Evolutionary conservation across 2,113 vertebrate species (phyloP), one percentile per base, ranked within the genome.

Genomic region (Albula goreensis): DNA sequence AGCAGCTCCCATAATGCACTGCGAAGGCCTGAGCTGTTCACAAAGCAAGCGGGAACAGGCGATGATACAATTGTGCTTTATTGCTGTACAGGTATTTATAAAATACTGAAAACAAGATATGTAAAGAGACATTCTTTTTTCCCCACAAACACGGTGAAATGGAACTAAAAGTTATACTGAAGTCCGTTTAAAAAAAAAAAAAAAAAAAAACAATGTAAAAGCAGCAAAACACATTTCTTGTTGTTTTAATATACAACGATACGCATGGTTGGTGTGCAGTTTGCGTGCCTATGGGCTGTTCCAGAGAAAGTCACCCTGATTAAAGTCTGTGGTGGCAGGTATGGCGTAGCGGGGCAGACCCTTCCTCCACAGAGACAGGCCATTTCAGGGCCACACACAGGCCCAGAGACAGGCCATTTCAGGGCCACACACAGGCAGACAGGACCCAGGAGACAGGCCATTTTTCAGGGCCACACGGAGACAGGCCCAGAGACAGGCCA

Each of bases 11-110:
- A 19, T 53, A 53, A 53, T 48, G 11, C 53, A 22, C 11, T 15
- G 48, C 11, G 50, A 25, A 41, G 70, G 78, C 19, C 31, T 57
- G 52, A 85, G 8, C n/a, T 52, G 25, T 60, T 63, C 74, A 56
- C 57, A 53, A 85, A 80, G 49, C 17, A 3, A 41, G 53, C 9
- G 86, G 11, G 86, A 85, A 85, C 50, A 82, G 85, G 85, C 85
- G 85, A 89, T 86, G 91, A 93, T 93, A 94, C 93, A 87, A 87
- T 90, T 94, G 92, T 94, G 93, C 92, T 96, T 96, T 96, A 96
- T 96, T 96, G 95, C 95, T 96, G 92, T 95, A 95, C 94, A 94
- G 85, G 88, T 92, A 93, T 95, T 94, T 93, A 95, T 93, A 96
- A 96, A 80, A 85, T 94, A 91, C 89, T 91, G 86, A 91, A 95